Evolutionary conservation across 2,113 vertebrate species (phyloP).

Genomic region (Aldabrachelys gigantea): DNA sequence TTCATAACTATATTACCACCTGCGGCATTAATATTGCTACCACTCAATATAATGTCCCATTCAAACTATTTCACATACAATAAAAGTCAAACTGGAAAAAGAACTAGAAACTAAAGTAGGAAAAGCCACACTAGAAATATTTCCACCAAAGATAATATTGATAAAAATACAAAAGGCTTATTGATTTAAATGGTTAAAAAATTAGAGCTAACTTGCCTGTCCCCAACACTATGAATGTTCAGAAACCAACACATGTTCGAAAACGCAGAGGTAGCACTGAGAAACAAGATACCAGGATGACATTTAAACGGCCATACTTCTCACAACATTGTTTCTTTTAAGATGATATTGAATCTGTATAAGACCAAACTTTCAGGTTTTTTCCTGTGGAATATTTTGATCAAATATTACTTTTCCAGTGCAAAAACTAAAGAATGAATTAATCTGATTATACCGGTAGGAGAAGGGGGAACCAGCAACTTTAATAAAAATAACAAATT

Average conservation of each 20-base stretch:
- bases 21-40: neutral
- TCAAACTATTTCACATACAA: neutral
- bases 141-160: constrained; percentile 31
- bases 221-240: neutral
- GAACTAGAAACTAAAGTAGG: too few species aligned
- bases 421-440: too few species aligned
- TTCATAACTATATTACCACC: neutral
- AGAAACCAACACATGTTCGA: neutral
- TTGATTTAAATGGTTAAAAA: neutral
- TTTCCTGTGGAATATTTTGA: neutral
- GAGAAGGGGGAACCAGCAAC: too few species aligned
- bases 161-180: constrained; percentile 16
- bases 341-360: neutral
- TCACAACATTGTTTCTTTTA: neutral
- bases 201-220: neutral
- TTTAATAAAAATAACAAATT: too few species aligned
- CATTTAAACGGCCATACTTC: neutral
- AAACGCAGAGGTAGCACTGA: too few species aligned
- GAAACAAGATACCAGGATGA: neutral
- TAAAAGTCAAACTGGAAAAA: too few species aligned
- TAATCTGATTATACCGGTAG: too few species aligned
- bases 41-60: too few species aligned
- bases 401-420: neutral
- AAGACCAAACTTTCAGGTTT: neutral
- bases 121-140: neutral